Evolutionary conservation across 2,888 invertebrate genomes (phyloP).

Genomic region (Dynastes maya): DNA sequence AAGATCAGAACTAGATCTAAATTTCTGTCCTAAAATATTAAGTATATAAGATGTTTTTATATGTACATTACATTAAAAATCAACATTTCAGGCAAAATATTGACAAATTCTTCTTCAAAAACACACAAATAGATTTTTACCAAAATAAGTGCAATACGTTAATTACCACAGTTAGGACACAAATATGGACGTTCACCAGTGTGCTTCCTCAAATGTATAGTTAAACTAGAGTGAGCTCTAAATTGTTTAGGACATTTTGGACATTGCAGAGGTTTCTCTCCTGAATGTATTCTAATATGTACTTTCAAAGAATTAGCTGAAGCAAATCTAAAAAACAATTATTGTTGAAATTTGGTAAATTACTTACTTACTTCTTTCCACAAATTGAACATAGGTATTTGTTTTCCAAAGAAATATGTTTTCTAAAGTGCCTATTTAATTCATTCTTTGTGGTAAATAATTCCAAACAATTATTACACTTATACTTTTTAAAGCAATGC

Average conservation of each 20-base stretch:
- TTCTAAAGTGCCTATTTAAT: neutral
- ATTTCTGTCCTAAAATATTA: constrained; percentile 16
- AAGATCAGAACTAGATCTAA: constrained; percentile 32
- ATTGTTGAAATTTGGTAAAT: neutral
- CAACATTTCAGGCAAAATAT: too few relatives aligned
- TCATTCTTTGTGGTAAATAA: constrained; percentile 1
- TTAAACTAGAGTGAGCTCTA: constrained; percentile 42
- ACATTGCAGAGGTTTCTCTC: constrained; percentile 43
- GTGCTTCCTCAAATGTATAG: constrained; percentile 40
- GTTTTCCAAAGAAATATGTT: neutral
- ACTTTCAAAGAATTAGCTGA: constrained; percentile 36
- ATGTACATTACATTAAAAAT: too few relatives aligned
- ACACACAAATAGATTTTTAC: too few relatives aligned
- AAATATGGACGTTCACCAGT: constrained; percentile 41
- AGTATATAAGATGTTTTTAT: too few relatives aligned
- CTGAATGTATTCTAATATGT: constrained; percentile 39
- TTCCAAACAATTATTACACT: constrained; percentile 5
- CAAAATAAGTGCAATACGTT: neutral
- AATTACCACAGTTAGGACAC: constrained; percentile 45
- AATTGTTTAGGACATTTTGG: constrained; percentile 41
- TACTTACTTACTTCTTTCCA: constrained; percentile 19
- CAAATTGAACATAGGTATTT: constrained; percentile 19
- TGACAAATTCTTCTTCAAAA: too few relatives aligned
- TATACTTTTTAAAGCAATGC: neutral
- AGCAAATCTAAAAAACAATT: constrained; percentile 25